Percentiles rank a stretch among this genome's conserved stretches.
phyloP scores from a whole-genome alignment of 2,888 invertebrate species.

The Ophonus ardosiacus region DNA sequence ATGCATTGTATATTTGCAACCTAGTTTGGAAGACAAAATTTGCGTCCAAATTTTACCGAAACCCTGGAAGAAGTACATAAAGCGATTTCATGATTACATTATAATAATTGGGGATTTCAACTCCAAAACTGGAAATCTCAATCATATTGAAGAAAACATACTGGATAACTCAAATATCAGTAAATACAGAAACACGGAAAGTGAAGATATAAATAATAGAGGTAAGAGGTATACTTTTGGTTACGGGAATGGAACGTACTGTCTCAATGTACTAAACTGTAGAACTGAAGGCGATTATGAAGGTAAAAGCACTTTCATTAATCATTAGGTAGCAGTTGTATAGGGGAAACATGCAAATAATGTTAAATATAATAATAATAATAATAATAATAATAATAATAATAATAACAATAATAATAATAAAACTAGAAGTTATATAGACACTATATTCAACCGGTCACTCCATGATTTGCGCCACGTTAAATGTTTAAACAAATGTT shows the following conservation, averaged over 20 bases:
- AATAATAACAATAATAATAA: too few species aligned
- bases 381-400: too few species aligned
- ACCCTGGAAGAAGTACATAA: background rate
- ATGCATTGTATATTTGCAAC: background rate
- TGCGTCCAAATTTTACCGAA: background rate
- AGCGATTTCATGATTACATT: slow-evolving; percentile 14
- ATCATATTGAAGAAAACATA: background rate
- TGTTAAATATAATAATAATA: too few species aligned
- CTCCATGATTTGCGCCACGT: background rate
- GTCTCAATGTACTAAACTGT: background rate
- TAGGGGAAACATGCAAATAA: background rate
- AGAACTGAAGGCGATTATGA: too few species aligned
- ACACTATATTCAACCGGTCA: background rate
- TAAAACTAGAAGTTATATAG: background rate
- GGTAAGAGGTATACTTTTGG: background rate
- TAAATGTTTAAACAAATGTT: background rate
- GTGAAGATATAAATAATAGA: background rate
- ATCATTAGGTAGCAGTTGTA: background rate
- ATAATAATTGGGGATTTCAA: slow-evolving; percentile 13
- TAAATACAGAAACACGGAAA: background rate
- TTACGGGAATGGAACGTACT: background rate
- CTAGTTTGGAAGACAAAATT: background rate
- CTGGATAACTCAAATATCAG: slow-evolving; percentile 1
- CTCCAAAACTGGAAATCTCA: background rate
- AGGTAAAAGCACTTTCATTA: background rate